phyloP scores from a whole-genome alignment of 2,113 vertebrate genomes.

The Hymenochirus boettgeri region DNA sequence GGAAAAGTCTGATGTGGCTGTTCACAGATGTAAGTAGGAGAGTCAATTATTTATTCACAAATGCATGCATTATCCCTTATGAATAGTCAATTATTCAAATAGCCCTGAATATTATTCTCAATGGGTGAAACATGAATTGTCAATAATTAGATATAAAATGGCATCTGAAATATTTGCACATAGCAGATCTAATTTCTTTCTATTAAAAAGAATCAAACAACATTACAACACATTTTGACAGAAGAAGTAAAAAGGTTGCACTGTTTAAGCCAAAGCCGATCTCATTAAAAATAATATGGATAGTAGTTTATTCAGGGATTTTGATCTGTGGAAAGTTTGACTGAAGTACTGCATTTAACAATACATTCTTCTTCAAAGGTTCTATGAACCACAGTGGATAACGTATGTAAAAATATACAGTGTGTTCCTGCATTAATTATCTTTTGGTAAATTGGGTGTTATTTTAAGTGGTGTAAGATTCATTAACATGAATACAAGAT shows the following conservation, averaged over 20 bases:
- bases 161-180: slow-evolving; percentile 3
- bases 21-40: slow-evolving; percentile 1
- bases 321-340: background rate
- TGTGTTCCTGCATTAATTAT: too few relatives aligned
- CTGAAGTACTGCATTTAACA: too few relatives aligned
- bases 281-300: slow-evolving; percentile 4
- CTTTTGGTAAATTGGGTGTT: too few relatives aligned
- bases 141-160: background rate
- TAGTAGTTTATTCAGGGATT: background rate
- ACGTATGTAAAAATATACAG: too few relatives aligned
- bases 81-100: slow-evolving; percentile 24
- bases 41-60: slow-evolving; percentile 8
- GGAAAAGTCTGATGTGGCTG: slow-evolving; percentile 4
- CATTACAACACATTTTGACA: background rate
- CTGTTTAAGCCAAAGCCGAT: background rate
- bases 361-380: too few relatives aligned
- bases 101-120: background rate
- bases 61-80: slow-evolving; percentile 12
- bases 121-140: background rate
- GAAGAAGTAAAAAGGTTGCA: background rate
- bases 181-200: slow-evolving; percentile 11
- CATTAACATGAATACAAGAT: too few relatives aligned
- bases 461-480: too few relatives aligned
- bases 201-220: slow-evolving; percentile 23
- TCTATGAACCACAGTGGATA: too few relatives aligned